Evolutionary conservation across 1,140 invertebrate species (phyloP).

Genomic region (Tetramorium simillimum): DNA sequence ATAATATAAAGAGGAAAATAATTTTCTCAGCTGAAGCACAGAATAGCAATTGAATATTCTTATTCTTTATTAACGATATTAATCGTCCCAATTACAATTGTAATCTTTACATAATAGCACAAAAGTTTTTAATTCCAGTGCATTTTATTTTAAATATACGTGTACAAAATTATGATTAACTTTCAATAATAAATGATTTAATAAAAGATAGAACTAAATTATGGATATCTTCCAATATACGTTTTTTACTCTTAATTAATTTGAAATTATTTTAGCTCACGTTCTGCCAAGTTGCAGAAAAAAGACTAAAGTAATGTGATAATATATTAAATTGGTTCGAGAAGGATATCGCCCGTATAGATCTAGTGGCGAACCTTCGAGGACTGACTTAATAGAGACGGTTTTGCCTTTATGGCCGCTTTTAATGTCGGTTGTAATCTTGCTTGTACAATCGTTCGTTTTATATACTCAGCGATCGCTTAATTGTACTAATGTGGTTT

Average conservation of each 20-base stretch:
- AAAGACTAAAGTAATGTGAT: not conserved
- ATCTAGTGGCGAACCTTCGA: not conserved
- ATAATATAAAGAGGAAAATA: not conserved
- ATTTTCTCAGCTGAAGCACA: not conserved
- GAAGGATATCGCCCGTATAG: not conserved
- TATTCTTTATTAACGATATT: not conserved
- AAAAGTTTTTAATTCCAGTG: no score
- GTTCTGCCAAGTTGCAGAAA: not conserved
- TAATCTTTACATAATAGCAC: not conserved
- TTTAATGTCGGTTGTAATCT: constrained; percentile 29
- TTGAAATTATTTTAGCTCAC: not conserved
- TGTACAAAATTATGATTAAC: not conserved
- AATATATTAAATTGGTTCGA: not conserved
- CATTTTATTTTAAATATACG: not conserved
- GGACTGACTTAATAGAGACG: not conserved
- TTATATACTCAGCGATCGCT: not conserved
- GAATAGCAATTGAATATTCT: not conserved
- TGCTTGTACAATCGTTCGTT: constrained; percentile 18
- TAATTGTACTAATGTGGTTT: constrained; percentile 45
- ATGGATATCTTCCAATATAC: not conserved
- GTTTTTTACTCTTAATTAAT: not conserved
- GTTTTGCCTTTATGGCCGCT: not conserved
- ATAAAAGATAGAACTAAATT: not conserved
- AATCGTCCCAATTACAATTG: not conserved
- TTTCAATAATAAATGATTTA: not conserved